phyloP scores from a whole-genome alignment of 2,113 vertebrate species.

The Eupsittula cactorum region DNA sequence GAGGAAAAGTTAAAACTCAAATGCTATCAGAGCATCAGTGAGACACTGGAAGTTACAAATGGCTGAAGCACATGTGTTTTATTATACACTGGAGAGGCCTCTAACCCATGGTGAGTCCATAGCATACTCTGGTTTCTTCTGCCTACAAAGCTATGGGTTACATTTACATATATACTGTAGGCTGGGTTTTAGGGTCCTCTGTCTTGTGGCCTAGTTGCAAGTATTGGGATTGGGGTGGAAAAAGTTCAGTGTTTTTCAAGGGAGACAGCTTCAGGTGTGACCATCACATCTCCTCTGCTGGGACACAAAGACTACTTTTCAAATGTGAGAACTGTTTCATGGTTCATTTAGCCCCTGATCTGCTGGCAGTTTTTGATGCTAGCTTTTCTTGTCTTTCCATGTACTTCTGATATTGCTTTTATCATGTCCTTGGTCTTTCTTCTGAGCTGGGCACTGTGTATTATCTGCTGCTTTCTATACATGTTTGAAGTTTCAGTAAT shows the following conservation, averaged over 20 bases:
- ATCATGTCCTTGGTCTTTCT: background rate
- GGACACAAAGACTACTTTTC: background rate
- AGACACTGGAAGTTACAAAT: background rate
- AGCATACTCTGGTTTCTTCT: background rate
- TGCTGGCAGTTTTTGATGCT: background rate
- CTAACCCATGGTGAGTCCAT: background rate
- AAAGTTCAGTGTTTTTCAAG: background rate
- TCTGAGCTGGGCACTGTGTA: background rate
- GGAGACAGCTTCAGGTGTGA: background rate
- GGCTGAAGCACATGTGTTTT: background rate
- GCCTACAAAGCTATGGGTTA: background rate
- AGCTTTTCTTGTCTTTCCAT: background rate
- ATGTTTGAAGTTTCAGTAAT: background rate
- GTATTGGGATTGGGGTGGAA: background rate
- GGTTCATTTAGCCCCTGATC: background rate
- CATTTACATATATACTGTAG: background rate
- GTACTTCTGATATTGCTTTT: background rate
- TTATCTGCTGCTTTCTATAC: background rate
- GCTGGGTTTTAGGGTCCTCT: background rate
- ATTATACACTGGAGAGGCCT: background rate
- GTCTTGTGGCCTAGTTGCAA: background rate
- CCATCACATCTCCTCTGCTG: background rate
- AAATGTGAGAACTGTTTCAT: background rate
- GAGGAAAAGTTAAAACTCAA: background rate
- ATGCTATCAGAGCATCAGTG: background rate